Percentiles rank a stretch among this genome's conserved stretches.
These are phyloP conservation scores for Petrocephalus zakoni DNA, from an alignment of 2,113 vertebrate species.

Conservation along the genomic window DNA sequence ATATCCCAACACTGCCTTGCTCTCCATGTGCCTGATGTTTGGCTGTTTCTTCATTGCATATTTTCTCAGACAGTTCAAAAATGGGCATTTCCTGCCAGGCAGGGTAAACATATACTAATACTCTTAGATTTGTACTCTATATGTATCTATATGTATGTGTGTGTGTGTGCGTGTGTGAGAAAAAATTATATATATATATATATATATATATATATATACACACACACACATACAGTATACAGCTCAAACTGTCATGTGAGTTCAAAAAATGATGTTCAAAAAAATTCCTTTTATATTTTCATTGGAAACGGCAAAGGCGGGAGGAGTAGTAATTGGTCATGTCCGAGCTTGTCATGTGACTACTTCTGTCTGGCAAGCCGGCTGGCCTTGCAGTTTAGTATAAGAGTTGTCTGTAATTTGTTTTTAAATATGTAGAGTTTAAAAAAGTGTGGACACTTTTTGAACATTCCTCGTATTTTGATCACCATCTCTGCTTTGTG, in stretches of 20 bases:
- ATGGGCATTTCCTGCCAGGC: conserved; percentile 86
- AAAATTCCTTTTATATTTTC: no score
- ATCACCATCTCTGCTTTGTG: not conserved
- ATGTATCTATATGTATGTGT: no score
- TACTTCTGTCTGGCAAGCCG: no score
- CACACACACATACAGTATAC: not conserved
- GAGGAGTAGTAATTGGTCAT: no score
- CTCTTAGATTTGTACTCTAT: no score
- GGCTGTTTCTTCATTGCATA: conserved; percentile 87
- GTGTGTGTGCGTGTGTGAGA: no score
- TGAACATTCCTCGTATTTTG: not conserved
- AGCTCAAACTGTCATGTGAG: not conserved
- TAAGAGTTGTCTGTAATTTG: no score
- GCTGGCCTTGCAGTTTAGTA: no score
- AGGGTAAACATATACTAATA: conserved; percentile 58
- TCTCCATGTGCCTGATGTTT: conserved; percentile 89
- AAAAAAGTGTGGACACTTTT: no score
- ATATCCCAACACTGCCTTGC: conserved; percentile 85
- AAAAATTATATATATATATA: not conserved
- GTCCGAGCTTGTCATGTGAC: no score
- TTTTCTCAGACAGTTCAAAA: conserved; percentile 88
- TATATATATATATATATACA: not conserved
- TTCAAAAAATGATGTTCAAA: not conserved
- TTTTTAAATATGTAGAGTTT: no score
- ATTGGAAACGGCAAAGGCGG: no score